Percentiles rank a stretch among this genome's conserved stretches.
Conservation (phyloP, 1,140 invertebrate species). For the Drepana arcuata region DNA sequence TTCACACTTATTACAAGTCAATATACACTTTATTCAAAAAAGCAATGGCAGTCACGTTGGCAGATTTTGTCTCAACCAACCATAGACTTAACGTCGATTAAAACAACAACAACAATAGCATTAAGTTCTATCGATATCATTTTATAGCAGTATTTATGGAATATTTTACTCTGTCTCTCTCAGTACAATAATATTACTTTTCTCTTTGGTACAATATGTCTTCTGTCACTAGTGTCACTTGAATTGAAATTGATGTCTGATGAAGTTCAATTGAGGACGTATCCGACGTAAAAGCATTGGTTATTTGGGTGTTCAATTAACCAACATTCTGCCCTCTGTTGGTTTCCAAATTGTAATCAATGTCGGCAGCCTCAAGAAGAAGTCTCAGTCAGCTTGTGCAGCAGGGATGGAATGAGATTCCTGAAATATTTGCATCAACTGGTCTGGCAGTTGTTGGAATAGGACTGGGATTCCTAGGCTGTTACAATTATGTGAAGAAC, state of each 20-base stretch:
- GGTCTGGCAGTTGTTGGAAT: slow-evolving; percentile 67
- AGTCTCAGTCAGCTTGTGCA: slow-evolving; percentile 43
- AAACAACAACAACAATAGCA: background rate
- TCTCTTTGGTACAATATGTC: background rate
- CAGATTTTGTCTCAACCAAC: background rate
- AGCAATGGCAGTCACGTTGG: background rate
- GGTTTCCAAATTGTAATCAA: slow-evolving; percentile 5
- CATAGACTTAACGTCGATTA: background rate
- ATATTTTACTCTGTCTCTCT: no score
- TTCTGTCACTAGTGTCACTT: background rate
- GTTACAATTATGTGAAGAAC: slow-evolving; percentile 69
- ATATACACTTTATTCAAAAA: background rate
- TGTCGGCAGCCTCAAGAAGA: slow-evolving; percentile 42
- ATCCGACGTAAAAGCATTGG: background rate
- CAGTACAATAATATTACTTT: no score
- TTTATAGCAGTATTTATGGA: no score
- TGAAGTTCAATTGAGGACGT: background rate
- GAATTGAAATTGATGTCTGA: background rate
- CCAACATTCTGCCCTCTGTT: no score
- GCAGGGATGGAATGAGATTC: slow-evolving; percentile 75
- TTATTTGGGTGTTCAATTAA: no score
- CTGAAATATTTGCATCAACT: slow-evolving; percentile 75
- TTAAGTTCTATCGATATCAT: background rate
- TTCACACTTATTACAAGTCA: background rate
- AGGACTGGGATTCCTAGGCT: slow-evolving; percentile 46